Conservation (phyloP, 2,113 vertebrate genomes). For the Takifugu flavidus region DNA sequence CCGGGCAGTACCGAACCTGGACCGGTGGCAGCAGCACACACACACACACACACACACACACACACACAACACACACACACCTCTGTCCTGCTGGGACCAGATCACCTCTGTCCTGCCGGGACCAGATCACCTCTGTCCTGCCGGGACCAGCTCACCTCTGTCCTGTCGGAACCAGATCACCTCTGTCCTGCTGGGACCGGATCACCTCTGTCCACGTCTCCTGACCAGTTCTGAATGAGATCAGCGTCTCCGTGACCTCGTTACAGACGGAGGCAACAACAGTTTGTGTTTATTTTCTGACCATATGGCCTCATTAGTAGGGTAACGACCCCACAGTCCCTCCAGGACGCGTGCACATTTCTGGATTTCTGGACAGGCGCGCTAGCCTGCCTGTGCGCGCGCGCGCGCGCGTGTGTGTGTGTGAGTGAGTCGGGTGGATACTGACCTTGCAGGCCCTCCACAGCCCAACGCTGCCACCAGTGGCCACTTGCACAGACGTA, state of each 20-base stretch:
- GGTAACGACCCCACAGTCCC: constrained; percentile 73
- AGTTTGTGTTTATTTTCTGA: constrained; percentile 77
- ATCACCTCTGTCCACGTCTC: constrained; percentile 37
- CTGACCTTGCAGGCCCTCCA: constrained; percentile 57
- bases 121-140: no score
- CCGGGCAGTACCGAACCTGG: no score
- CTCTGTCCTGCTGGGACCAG: no score
- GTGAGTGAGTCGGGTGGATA: constrained; percentile 5
- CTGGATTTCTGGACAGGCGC: constrained; percentile 21
- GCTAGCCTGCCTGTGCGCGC: no score
- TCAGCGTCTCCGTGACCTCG: constrained; percentile 71
- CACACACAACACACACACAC: no score
- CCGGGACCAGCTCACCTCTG: no score
- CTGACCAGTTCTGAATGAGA: constrained; percentile 49
- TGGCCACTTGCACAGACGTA: constrained; percentile 54
- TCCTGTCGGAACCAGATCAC: constrained; percentile 32
- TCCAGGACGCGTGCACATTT: constrained; percentile 54
- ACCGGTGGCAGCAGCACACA: no score
- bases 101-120: no score
- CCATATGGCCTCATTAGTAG: constrained; percentile 80
- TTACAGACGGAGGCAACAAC: constrained; percentile 58
- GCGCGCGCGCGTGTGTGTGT: neutral
- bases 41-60: no score
- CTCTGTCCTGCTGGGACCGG: constrained; percentile 22
- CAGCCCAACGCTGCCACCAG: constrained; percentile 57